Percentiles rank a stretch among this genome's conserved stretches.
phyloP scores from a whole-genome alignment of 2,797 vertebrate genomes.

The Psittacula echo region DNA sequence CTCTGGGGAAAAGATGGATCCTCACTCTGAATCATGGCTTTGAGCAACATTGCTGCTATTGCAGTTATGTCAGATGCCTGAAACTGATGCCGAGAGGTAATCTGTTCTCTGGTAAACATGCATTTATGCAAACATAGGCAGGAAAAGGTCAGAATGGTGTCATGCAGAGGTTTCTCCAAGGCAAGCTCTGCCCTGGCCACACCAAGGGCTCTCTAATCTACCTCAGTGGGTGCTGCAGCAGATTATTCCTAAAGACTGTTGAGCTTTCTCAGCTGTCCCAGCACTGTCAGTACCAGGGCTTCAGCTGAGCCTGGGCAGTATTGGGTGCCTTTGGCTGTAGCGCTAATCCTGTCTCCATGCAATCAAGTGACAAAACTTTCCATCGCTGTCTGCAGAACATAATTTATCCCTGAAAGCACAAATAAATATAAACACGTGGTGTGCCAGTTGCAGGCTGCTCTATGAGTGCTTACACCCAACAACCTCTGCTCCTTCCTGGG shows the following conservation, averaged over 20 bases:
- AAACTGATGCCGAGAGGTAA: not conserved
- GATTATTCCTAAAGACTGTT: not conserved
- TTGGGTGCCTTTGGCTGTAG: not conserved
- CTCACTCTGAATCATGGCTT: not conserved
- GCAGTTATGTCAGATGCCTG: not conserved
- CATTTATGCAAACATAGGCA: rapidly evolving
- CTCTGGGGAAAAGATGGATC: not conserved
- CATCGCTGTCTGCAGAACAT: not conserved
- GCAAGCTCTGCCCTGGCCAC: not conserved
- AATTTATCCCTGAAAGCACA: not conserved
- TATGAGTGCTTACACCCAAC: rapidly evolving
- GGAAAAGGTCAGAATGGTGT: not conserved
- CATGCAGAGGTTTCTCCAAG: not conserved
- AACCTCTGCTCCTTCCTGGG: not conserved
- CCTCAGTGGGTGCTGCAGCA: rapidly evolving
- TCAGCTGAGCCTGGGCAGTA: not conserved
- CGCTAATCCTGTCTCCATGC: not conserved
- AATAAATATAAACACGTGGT: not conserved
- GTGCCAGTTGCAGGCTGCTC: not conserved
- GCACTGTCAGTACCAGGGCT: not conserved
- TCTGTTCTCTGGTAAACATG: not conserved
- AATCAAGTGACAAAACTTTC: not conserved
- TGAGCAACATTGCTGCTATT: not conserved
- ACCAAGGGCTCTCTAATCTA: not conserved
- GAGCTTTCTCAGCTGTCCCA: not conserved